A percentile compares a stretch with the other conserved stretches of the same genome.
phyloP scores from a whole-genome alignment of 2,888 invertebrate genomes.

The Deilephila elpenor region DNA sequence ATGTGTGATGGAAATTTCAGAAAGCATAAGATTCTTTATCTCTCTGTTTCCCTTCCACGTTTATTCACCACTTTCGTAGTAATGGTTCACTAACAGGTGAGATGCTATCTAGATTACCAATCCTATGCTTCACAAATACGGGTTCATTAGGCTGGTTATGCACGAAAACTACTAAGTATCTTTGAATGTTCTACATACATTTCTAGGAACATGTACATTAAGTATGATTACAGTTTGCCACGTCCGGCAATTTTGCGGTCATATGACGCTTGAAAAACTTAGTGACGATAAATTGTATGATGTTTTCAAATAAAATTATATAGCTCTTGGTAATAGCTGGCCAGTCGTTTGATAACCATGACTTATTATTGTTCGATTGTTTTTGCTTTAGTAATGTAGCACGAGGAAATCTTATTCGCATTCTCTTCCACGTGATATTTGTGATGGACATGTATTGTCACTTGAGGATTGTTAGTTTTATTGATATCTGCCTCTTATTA shows the following conservation, averaged over 20 bases:
- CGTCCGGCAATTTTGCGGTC: slow-evolving; percentile 53
- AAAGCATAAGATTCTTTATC: too few relatives aligned
- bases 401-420: background rate
- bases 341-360: slow-evolving; percentile 20
- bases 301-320: slow-evolving; percentile 29
- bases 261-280: slow-evolving; percentile 49
- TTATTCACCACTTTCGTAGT: too few relatives aligned
- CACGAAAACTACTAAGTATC: background rate
- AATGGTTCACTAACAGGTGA: too few relatives aligned
- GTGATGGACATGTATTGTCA: too few relatives aligned
- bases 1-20: too few relatives aligned
- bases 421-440: background rate
- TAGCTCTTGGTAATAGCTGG: slow-evolving; percentile 23
- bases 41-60: too few relatives aligned
- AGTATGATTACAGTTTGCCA: slow-evolving; percentile 53
- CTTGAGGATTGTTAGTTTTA: too few relatives aligned
- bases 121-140: background rate
- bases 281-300: slow-evolving; percentile 34
- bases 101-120: background rate
- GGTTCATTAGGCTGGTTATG: background rate
- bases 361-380: slow-evolving; percentile 5
- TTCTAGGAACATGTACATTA: slow-evolving; percentile 47
- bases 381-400: background rate
- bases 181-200: slow-evolving; percentile 36
- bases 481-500: too few relatives aligned